Percentiles rank a stretch among this genome's conserved stretches.
Evolutionary conservation across 2,113 vertebrate species (phyloP).

Genomic region (Nansenia antarctica): DNA sequence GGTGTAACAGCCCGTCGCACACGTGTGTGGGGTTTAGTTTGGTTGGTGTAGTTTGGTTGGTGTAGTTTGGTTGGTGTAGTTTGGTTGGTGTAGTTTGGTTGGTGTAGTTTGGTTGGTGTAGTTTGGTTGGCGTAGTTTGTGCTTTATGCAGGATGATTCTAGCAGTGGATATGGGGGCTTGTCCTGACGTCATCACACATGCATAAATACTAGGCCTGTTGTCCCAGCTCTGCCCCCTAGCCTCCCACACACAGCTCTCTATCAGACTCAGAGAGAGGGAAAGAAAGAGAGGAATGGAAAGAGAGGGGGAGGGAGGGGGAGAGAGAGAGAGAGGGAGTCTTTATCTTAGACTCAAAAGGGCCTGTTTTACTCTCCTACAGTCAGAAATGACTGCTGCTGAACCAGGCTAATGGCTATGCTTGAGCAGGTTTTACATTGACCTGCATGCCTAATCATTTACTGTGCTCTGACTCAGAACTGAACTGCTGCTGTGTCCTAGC

Average conservation of each 20-base stretch:
- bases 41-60: no score
- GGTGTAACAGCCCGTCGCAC: no score
- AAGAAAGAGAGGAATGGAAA: conserved; percentile 37
- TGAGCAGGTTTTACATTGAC: background rate
- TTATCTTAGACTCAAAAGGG: background rate
- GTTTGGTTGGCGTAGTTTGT: conserved; percentile 12
- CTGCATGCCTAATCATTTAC: background rate
- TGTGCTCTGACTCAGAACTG: background rate
- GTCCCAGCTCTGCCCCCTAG: conserved; percentile 49
- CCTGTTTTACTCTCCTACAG: background rate
- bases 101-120: background rate
- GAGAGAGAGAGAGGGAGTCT: conserved; percentile 14
- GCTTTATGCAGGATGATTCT: conserved; percentile 39
- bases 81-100: background rate
- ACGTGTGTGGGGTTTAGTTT: no score
- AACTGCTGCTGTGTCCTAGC: background rate
- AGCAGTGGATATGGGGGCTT: conserved; percentile 31
- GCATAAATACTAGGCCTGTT: conserved; percentile 68
- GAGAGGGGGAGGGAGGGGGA: conserved; percentile 34
- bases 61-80: no score
- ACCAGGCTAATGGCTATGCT: background rate
- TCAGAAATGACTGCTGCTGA: background rate
- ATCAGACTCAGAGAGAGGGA: conserved; percentile 55
- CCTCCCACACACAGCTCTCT: conserved; percentile 64
- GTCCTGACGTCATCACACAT: conserved; percentile 49